Percentiles rank a stretch among this genome's conserved stretches.
phyloP scores from a whole-genome alignment of 2,888 invertebrate species.

The Polia nebulosa region DNA sequence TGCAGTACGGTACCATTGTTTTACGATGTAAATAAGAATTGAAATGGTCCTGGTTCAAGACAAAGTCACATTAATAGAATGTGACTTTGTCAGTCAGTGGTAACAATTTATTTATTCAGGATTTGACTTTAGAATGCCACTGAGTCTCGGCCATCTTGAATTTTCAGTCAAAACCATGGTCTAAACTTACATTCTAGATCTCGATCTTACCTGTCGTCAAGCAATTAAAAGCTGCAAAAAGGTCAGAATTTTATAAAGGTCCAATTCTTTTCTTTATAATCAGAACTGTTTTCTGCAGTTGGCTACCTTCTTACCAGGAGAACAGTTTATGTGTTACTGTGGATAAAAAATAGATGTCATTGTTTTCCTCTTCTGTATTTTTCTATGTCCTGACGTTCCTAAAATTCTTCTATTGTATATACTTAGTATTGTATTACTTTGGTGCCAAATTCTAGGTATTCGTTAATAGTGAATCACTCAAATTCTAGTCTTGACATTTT shows the following conservation, averaged over 20 bases:
- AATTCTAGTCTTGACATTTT: conserved; percentile 37
- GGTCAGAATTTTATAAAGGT: neutral
- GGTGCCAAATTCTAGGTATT: conserved; percentile 54
- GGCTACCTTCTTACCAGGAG: conserved; percentile 36
- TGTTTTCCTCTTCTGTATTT: conserved; percentile 11
- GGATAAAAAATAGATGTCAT: neutral
- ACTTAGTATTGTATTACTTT: conserved; percentile 49
- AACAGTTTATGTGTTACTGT: conserved; percentile 28
- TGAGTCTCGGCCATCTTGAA: too few species aligned
- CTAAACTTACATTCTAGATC: too few species aligned
- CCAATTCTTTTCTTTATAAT: neutral
- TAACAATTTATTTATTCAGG: too few species aligned
- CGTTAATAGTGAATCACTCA: conserved; percentile 43
- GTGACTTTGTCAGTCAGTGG: too few species aligned
- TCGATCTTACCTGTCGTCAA: neutral
- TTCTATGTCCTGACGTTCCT: conserved; percentile 50
- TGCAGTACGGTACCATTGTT: neutral
- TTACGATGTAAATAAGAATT: neutral
- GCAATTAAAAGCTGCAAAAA: neutral
- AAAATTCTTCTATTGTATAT: conserved; percentile 56
- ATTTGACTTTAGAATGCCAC: too few species aligned
- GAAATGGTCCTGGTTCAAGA: neutral
- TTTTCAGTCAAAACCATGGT: too few species aligned
- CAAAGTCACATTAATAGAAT: too few species aligned
- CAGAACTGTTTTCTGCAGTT: conserved; percentile 7